These are phyloP conservation scores for Epinephelus fuscoguttatus DNA, from an alignment of 2,113 vertebrate genomes.

Conservation along the genomic window DNA sequence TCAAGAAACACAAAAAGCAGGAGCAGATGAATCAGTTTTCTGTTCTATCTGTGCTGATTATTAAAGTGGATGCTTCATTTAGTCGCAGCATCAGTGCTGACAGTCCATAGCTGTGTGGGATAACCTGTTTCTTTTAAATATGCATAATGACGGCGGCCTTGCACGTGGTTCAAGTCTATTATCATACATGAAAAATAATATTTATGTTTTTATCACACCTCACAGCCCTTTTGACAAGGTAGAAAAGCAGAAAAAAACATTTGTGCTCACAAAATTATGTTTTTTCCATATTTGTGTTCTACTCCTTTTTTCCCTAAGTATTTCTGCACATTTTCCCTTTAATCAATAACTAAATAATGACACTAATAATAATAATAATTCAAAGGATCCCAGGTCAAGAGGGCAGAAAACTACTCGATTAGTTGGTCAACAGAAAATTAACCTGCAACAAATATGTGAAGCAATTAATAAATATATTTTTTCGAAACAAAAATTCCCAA, in stretches of 20 bases:
- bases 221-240: background rate
- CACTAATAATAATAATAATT: background rate
- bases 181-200: background rate
- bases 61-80: background rate
- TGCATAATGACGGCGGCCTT: background rate
- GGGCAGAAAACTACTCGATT: background rate
- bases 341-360: background rate
- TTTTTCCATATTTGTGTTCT: too few species aligned
- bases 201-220: background rate
- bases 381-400: slow-evolving; percentile 2
- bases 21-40: too few species aligned
- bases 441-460: slow-evolving; percentile 9
- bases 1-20: too few species aligned
- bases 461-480: background rate
- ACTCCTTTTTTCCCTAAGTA: background rate
- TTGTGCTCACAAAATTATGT: background rate
- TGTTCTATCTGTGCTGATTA: too few species aligned
- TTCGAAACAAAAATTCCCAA: background rate
- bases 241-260: background rate
- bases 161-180: background rate
- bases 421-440: background rate
- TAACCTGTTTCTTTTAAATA: background rate
- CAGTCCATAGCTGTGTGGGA: too few species aligned
- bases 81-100: background rate
- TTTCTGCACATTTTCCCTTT: background rate